Evolutionary conservation across 2,888 invertebrate genomes (phyloP), one percentile per base, ranked within the genome.

Genomic region (Cantharis rufa): DNA sequence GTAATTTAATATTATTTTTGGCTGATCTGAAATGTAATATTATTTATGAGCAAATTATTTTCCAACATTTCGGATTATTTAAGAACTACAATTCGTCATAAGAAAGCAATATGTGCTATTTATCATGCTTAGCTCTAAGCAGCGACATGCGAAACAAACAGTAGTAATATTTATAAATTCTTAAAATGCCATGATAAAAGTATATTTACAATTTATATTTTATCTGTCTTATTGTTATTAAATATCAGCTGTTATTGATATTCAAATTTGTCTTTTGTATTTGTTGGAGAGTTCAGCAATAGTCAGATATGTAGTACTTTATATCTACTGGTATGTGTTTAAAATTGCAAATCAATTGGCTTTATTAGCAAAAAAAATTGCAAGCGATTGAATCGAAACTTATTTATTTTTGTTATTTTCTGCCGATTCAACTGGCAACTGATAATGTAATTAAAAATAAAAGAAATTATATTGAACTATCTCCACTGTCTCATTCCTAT

Each of bases 101-200:
- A 70, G 21, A 4, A 70, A 48, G 32, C 61, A 32, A 48, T n/a
- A 62, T 21, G 48, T 62, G 16, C 62, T 16, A 70, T 70, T 61
- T 70, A 61, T 70, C 70, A 70, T 62, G 21, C 16, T 32, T 62
- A 70, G 62, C 21, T 70, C 21, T 10, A 48, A 70, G 4, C 61
- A 21, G 32, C 61, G 21, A 70, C 61, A 21, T 32, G 70, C 15
- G 48, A 70, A 70, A 62, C 70, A 18, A 70, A 70, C 70, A 32
- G 70, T 61, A 32, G 70, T 61, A 70, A 70, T 15, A 61, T 70
- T 70, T 32, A 61, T 70, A 70, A 61, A 61, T 62, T 62, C 15
- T 70, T 21, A 18, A 70, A 16, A 62, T n/a, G 13, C 9, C 10
- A 21, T 64, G 15, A 64, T 72, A 27, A 72, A 72, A 32, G 72